Evolutionary conservation across 2,113 vertebrate species (phyloP), one percentile per base, ranked within the genome.

Genomic region (Garra rufa): DNA sequence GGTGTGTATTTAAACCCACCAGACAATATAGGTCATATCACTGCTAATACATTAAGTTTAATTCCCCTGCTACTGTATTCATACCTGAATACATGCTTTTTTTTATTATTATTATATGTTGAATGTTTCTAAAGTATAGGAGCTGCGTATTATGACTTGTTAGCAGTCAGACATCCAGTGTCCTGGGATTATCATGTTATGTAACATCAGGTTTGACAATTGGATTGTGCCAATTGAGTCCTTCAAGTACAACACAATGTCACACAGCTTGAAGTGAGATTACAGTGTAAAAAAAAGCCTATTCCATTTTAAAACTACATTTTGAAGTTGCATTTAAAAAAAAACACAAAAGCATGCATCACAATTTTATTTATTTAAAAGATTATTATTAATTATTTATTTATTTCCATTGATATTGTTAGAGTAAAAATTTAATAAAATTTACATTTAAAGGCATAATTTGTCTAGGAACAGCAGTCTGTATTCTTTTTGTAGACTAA

Each of bases 181-280:
- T 9, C 19, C 55, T 59, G 26, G 24, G 59, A 80, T 80, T 80
- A 80, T 80, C 41, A 11, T 1, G 2, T 80, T 80, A 80, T 21
- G 59, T 80, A 65, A 80, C 57, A 30, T 24, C 57, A 63, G 57
- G 57, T 65, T 65, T 61, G 24, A 48, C 77, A 65, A 48, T 74
- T 83, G 82, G 69, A 76, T 65, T 75, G 41, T 50, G 43, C 15
- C 46, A 7, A 19, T 44, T 76, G 13, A 78, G 74, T 57, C 19
- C 21, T 78, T 15, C 9, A 24, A 21, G 59, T 84, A 69, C 24
- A 80, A 46, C 15, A 21, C 77, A 44, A 61, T 63, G 55, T 44
- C 76, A 78, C 24, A 80, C 43, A 28, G 21, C 46, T 73, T 24
- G 8, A 30, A 52, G 8, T 63, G 59, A 80, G 59, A 48, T 63